phyloP scores from a whole-genome alignment of 35 echinoderm and acorn worm genomes.

The Acanthaster planci region DNA sequence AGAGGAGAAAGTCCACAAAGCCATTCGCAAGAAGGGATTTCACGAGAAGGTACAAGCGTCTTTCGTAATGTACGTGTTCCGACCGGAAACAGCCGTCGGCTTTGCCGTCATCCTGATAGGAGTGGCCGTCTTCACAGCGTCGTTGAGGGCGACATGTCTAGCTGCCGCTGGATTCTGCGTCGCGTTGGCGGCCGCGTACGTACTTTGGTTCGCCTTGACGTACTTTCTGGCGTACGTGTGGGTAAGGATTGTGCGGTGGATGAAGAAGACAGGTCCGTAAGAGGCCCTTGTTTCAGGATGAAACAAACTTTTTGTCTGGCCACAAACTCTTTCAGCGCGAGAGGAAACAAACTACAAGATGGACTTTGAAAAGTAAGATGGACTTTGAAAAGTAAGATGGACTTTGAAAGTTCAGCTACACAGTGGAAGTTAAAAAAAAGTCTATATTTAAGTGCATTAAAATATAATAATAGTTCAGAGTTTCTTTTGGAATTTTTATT shows the following conservation, averaged over 20 bases:
- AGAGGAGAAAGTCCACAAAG: neutral
- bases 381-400: too few species aligned
- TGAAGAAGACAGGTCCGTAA: neutral
- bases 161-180: neutral
- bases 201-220: neutral
- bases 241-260: conserved; percentile 1
- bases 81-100: neutral
- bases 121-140: neutral
- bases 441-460: too few species aligned
- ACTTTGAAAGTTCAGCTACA: too few species aligned
- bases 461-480: too few species aligned
- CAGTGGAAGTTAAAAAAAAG: too few species aligned
- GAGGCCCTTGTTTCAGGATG: neutral
- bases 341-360: too few species aligned
- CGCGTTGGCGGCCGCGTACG: neutral
- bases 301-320: too few species aligned
- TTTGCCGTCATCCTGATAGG: neutral
- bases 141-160: neutral
- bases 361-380: too few species aligned
- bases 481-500: too few species aligned
- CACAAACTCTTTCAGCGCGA: too few species aligned
- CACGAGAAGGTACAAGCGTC: conserved; percentile 10
- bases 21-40: conserved; percentile 1
- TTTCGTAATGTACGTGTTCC: neutral
- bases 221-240: neutral